A percentile compares a stretch with the other conserved stretches of the same genome.
These are phyloP conservation scores for Chelonus insularis DNA, from an alignment of 1,140 invertebrate genomes.

Conservation along the genomic window DNA sequence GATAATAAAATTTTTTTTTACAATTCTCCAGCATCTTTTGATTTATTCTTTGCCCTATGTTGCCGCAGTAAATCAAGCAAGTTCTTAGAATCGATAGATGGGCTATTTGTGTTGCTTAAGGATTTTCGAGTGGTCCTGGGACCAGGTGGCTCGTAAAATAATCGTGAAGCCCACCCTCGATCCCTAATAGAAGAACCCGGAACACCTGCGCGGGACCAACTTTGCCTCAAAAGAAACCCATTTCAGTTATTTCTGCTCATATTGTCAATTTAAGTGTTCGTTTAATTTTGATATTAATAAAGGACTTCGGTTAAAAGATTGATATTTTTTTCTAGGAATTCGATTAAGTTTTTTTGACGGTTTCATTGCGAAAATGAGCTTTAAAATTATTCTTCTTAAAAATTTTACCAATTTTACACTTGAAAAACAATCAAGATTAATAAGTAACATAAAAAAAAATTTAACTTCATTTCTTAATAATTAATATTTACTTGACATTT, in stretches of 20 bases:
- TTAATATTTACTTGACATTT: too few relatives aligned
- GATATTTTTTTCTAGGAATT: neutral
- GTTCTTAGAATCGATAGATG: conserved; percentile 36
- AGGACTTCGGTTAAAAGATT: too few relatives aligned
- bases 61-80: conserved; percentile 18
- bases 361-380: too few relatives aligned
- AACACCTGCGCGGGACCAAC: neutral
- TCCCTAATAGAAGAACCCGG: conserved; percentile 11
- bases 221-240: neutral
- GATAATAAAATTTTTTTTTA: neutral
- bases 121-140: conserved; percentile 17
- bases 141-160: conserved; percentile 48
- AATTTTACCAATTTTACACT: too few relatives aligned
- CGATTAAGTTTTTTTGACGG: too few relatives aligned
- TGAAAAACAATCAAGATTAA: too few relatives aligned
- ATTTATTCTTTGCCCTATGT: conserved; percentile 3
- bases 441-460: too few relatives aligned
- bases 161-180: conserved; percentile 41
- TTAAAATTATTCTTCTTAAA: too few relatives aligned
- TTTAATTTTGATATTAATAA: too few relatives aligned
- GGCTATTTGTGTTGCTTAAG: neutral
- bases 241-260: too few relatives aligned
- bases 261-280: too few relatives aligned
- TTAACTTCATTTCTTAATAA: too few relatives aligned
- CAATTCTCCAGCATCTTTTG: neutral